Evolutionary conservation across 2,888 invertebrate species (phyloP).

Genomic region (Augochlorella aurata): DNA sequence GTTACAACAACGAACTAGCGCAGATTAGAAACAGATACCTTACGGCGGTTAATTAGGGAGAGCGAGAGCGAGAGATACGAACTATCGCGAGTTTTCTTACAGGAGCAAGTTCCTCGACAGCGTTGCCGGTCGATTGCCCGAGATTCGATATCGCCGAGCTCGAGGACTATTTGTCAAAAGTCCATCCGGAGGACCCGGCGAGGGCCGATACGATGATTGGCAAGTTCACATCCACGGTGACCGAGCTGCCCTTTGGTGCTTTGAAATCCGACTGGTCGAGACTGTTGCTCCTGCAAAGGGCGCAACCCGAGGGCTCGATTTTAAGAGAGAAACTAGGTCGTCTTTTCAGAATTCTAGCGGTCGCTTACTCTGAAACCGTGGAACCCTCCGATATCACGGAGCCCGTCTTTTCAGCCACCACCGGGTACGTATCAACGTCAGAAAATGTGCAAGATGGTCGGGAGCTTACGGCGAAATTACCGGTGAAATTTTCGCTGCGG

Average conservation of each 20-base stretch:
- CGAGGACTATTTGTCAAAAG: conserved; percentile 52
- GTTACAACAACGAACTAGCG: not conserved
- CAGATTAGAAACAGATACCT: not conserved
- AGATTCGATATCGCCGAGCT: conserved; percentile 49
- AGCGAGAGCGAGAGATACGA: not conserved
- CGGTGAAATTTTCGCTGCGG: not conserved
- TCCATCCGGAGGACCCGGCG: conserved; percentile 47
- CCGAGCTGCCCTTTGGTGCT: conserved; percentile 67
- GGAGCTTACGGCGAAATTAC: not conserved
- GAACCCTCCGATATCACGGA: conserved; percentile 28
- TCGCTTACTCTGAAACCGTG: conserved; percentile 63
- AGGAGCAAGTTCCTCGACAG: conserved; percentile 8
- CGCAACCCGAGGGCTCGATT: conserved; percentile 62
- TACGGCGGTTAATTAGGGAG: not conserved
- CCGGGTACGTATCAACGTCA: conserved; percentile 27
- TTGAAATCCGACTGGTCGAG: conserved; percentile 70
- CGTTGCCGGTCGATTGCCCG: conserved; percentile 39
- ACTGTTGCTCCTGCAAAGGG: conserved; percentile 58
- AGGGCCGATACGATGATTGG: conserved; percentile 48
- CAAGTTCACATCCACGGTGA: conserved; percentile 47
- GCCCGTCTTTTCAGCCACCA: not conserved
- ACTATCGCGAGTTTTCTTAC: not conserved
- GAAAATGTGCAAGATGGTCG: not conserved
- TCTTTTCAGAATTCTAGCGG: conserved; percentile 63
- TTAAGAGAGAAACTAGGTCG: conserved; percentile 63